phyloP scores from a whole-genome alignment of 2,113 vertebrate species.

The Labeo rohita region DNA sequence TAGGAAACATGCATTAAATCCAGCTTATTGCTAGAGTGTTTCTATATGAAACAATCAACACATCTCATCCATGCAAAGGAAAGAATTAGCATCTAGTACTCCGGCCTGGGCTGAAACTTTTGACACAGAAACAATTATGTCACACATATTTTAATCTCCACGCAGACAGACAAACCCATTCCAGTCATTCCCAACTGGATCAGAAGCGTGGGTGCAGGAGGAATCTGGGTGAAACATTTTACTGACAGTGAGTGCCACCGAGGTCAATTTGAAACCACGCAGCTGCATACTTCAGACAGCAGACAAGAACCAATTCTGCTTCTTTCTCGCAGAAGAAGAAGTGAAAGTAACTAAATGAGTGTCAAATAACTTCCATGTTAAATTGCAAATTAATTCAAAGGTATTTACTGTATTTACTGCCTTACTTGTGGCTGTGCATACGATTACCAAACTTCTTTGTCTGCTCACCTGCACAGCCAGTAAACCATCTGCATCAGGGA shows the following conservation, averaged over 20 bases:
- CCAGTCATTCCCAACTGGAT: not conserved
- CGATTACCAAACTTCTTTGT: not conserved
- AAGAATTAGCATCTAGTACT: conserved; percentile 11
- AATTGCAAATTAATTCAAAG: not conserved
- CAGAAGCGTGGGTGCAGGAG: conserved; percentile 62
- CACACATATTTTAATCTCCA: conserved; percentile 5
- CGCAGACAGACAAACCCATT: conserved; percentile 28
- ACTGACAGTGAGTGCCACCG: conserved; percentile 72
- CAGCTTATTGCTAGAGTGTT: not conserved
- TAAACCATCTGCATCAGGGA: conserved; percentile 82
- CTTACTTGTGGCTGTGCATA: not conserved
- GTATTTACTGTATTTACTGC: not conserved
- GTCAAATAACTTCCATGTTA: conserved; percentile 18
- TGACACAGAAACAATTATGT: conserved; percentile 21
- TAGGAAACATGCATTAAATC: not conserved
- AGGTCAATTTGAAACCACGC: conserved; percentile 70
- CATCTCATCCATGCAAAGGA: not conserved
- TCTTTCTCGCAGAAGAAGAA: conserved; percentile 43
- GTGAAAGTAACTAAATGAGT: conserved; percentile 58
- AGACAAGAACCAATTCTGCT: not conserved
- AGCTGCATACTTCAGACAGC: conserved; percentile 54
- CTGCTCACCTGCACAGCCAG: conserved; percentile 85
- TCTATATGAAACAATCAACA: not conserved
- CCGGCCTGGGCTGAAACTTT: conserved; percentile 2
- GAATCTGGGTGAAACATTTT: conserved; percentile 74